Evolutionary conservation across 1,140 invertebrate species (phyloP).

Genomic region (Pollicipes pollicipes): DNA sequence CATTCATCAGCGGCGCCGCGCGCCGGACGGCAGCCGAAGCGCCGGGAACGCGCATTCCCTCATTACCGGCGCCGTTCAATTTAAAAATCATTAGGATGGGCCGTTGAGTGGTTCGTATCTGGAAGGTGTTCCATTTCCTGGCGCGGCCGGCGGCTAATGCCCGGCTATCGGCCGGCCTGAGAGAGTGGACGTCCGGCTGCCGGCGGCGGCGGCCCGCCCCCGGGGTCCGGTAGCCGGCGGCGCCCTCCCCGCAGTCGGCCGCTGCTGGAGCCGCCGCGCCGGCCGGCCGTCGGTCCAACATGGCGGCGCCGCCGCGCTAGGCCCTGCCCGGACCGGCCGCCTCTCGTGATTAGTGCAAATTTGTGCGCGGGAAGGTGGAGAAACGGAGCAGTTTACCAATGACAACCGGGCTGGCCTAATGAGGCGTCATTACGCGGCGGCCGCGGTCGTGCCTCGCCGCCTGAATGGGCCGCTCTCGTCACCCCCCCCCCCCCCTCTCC

Average conservation of each 20-base stretch:
- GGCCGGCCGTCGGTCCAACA: too few species aligned
- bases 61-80: background rate
- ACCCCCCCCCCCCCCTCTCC: background rate
- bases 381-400: background rate
- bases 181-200: too few species aligned
- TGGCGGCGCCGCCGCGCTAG: background rate
- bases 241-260: too few species aligned
- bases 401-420: background rate
- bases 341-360: background rate
- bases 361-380: constrained; percentile 1
- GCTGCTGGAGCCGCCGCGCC: too few species aligned
- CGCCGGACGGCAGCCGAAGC: background rate
- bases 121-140: background rate
- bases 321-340: too few species aligned
- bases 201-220: too few species aligned
- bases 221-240: background rate
- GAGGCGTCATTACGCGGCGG: background rate
- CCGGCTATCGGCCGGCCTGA: too few species aligned
- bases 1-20: background rate
- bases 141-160: background rate
- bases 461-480: background rate
- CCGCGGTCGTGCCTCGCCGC: too few species aligned
- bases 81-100: background rate
- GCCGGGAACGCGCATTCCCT: background rate
- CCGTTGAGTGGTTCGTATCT: background rate